These are phyloP conservation scores for Noctua fimbriata DNA, from an alignment of 2,888 invertebrate genomes.

Conservation along the genomic window DNA sequence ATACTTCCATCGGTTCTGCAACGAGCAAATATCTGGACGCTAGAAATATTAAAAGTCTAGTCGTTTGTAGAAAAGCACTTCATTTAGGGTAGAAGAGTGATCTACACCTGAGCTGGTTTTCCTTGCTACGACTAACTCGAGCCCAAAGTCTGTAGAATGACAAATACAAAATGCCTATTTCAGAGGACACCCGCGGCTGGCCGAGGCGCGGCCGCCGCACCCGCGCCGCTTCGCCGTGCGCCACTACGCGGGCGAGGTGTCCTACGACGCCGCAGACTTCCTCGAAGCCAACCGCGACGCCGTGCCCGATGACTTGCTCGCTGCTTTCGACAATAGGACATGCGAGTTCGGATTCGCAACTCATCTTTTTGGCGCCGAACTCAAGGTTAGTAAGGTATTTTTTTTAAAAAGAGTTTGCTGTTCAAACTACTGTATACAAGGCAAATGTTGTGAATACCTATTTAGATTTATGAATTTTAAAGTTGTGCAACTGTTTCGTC, in stretches of 20 bases:
- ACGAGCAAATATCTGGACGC: background rate
- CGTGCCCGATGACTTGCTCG: slow-evolving; percentile 97
- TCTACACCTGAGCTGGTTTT: background rate
- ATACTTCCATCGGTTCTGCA: background rate
- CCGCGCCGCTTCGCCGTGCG: slow-evolving; percentile 96
- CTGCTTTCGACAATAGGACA: slow-evolving; percentile 97
- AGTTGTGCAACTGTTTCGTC: background rate
- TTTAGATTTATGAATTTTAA: background rate
- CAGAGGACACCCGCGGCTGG: slow-evolving; percentile 95
- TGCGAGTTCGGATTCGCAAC: slow-evolving; percentile 99
- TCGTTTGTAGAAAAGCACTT: background rate
- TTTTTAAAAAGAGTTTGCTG: background rate
- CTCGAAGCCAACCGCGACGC: slow-evolving; percentile 97
- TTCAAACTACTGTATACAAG: background rate
- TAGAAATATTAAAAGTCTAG: no score
- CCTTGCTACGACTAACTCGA: background rate
- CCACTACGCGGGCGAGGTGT: slow-evolving; percentile 94
- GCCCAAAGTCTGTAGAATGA: background rate
- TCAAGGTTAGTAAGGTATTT: slow-evolving; percentile 90
- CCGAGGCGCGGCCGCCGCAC: slow-evolving; percentile 94
- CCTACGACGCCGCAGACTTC: slow-evolving; percentile 97
- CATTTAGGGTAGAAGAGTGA: background rate
- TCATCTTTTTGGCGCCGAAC: slow-evolving; percentile 97
- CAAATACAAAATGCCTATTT: background rate
- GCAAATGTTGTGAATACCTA: background rate